phyloP scores from a whole-genome alignment of 2,888 invertebrate genomes.

The Sepiola atlantica region DNA sequence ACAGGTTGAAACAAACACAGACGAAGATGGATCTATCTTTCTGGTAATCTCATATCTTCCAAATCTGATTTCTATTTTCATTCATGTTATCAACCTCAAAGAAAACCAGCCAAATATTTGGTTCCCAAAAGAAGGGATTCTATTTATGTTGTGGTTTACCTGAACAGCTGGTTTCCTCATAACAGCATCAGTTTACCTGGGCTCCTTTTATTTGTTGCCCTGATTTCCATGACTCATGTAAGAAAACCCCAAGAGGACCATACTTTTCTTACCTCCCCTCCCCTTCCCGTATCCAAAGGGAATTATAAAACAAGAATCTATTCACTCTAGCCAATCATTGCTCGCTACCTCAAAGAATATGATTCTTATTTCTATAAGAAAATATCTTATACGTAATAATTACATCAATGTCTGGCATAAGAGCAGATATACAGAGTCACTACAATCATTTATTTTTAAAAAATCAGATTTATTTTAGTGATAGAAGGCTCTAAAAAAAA shows the following conservation, averaged over 20 bases:
- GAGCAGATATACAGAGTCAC: too few species aligned
- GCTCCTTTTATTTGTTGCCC: background rate
- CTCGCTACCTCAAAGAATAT: too few species aligned
- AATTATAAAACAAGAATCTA: background rate
- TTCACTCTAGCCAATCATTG: too few species aligned
- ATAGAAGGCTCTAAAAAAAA: too few species aligned
- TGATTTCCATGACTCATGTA: background rate
- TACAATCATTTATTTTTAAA: too few species aligned
- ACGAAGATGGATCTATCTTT: background rate
- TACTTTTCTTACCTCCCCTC: too few species aligned
- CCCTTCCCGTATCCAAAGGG: background rate
- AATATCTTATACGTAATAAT: too few species aligned
- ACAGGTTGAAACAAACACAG: background rate
- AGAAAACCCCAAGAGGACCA: background rate
- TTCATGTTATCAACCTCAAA: background rate
- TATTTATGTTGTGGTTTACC: background rate
- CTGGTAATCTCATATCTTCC: background rate
- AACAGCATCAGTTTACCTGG: background rate
- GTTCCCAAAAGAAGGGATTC: background rate
- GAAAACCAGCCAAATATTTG: background rate
- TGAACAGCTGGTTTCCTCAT: constrained; percentile 32
- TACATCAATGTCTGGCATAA: too few species aligned
- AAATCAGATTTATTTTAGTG: too few species aligned
- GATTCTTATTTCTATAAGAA: too few species aligned
- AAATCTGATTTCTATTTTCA: background rate